Percentiles rank a stretch among this genome's conserved stretches.
These are phyloP conservation scores for Deroplatys truncata DNA, from an alignment of 2,888 invertebrate species.

Conservation along the genomic window DNA sequence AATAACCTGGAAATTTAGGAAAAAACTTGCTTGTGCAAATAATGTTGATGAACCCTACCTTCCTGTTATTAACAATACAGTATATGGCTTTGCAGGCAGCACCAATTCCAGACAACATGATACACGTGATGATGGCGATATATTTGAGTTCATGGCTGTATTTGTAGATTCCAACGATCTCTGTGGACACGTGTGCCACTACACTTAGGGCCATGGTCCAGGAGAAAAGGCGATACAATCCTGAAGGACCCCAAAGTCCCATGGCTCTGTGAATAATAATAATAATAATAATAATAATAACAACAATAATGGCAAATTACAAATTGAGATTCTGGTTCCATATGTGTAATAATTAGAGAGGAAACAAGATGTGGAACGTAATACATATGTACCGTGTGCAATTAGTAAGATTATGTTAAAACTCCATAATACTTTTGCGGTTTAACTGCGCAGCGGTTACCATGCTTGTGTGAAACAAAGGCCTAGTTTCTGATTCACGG, in stretches of 20 bases:
- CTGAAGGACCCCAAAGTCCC: not conserved
- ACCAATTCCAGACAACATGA: not conserved
- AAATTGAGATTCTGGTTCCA: too few relatives aligned
- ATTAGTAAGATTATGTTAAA: too few relatives aligned
- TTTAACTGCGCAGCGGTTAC: too few relatives aligned
- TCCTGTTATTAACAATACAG: not conserved
- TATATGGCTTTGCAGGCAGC: not conserved
- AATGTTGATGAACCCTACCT: not conserved
- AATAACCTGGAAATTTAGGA: too few relatives aligned
- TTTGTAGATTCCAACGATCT: not conserved
- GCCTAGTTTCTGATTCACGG: too few relatives aligned
- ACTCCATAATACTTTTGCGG: too few relatives aligned
- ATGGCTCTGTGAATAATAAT: not conserved
- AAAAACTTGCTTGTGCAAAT: not conserved
- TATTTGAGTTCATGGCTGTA: not conserved
- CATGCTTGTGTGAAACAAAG: too few relatives aligned
- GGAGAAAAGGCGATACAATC: not conserved
- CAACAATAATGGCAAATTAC: too few relatives aligned
- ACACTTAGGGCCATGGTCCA: not conserved
- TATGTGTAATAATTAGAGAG: too few relatives aligned
- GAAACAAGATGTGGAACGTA: too few relatives aligned
- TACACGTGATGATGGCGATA: not conserved
- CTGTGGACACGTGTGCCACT: not conserved
- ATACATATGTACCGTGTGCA: too few relatives aligned
- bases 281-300: too few relatives aligned